Conservation (phyloP, 2,888 invertebrate genomes). For the Aphidius colemani region DNA sequence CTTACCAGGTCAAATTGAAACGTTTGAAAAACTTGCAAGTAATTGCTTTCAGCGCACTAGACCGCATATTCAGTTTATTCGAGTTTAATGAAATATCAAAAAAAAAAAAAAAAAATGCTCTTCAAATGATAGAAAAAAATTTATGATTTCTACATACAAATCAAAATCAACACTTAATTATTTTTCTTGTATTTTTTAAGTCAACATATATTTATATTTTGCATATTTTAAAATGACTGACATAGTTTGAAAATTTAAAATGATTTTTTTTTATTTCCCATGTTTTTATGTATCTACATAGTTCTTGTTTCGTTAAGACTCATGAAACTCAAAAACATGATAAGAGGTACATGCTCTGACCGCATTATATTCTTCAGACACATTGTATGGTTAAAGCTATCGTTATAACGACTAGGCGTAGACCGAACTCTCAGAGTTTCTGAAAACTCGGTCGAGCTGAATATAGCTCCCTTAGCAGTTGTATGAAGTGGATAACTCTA, state of each 20-base stretch:
- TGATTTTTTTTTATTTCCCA: no score
- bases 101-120: not conserved
- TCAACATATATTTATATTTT: no score
- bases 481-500: not conserved
- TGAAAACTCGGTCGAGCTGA: not conserved
- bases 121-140: no score
- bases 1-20: no score
- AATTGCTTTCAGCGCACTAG: not conserved
- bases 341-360: not conserved
- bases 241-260: no score
- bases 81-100: constrained; percentile 4
- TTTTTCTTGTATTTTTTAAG: no score
- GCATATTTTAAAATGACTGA: no score
- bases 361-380: not conserved
- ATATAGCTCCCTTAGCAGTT: not conserved
- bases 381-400: not conserved
- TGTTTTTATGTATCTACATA: no score
- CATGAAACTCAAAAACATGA: no score
- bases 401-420: not conserved
- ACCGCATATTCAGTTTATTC: not conserved
- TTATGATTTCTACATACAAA: no score
- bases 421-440: not conserved
- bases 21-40: not conserved
- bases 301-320: no score
- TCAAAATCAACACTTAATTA: no score